These are phyloP conservation scores for Ptychodera flava DNA, from an alignment of 35 echinoderm and acorn worm species.

Conservation along the genomic window DNA sequence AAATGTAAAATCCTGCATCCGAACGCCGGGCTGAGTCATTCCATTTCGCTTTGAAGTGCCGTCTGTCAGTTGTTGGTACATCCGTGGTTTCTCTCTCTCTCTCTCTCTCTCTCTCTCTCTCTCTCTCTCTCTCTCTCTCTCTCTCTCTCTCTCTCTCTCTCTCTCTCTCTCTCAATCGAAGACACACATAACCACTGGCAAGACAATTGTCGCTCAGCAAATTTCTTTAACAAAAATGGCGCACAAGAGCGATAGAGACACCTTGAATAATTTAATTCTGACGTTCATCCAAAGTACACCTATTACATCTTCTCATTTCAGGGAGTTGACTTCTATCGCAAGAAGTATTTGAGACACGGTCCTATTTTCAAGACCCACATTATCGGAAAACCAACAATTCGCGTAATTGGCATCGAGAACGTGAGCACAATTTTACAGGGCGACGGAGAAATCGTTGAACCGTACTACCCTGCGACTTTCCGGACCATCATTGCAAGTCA, in stretches of 20 bases:
- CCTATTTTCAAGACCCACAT: conserved; percentile 88
- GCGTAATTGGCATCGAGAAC: conserved; percentile 66
- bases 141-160: not conserved
- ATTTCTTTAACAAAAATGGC: not conserved
- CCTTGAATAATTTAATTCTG: too few relatives aligned
- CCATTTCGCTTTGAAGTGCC: too few relatives aligned
- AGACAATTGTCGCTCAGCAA: not conserved
- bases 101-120: too few relatives aligned
- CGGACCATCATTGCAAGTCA: not conserved
- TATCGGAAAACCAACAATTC: conserved; percentile 51
- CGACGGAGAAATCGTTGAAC: conserved; percentile 40
- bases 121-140: too few relatives aligned
- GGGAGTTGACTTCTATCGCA: conserved; percentile 71
- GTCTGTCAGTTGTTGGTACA: too few relatives aligned
- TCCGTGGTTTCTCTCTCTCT: too few relatives aligned
- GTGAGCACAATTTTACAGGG: conserved; percentile 73
- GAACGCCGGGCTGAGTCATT: too few relatives aligned
- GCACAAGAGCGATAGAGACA: too few relatives aligned
- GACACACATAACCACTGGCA: not conserved
- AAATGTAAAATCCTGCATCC: too few relatives aligned
- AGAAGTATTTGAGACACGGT: conserved; percentile 63
- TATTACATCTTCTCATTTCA: conserved; percentile 5
- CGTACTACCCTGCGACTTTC: not conserved
- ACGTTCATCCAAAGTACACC: not conserved
- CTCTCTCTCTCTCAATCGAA: not conserved